phyloP scores from a whole-genome alignment of 2,113 vertebrate genomes.

The Cyanoramphus novaezelandiae region DNA sequence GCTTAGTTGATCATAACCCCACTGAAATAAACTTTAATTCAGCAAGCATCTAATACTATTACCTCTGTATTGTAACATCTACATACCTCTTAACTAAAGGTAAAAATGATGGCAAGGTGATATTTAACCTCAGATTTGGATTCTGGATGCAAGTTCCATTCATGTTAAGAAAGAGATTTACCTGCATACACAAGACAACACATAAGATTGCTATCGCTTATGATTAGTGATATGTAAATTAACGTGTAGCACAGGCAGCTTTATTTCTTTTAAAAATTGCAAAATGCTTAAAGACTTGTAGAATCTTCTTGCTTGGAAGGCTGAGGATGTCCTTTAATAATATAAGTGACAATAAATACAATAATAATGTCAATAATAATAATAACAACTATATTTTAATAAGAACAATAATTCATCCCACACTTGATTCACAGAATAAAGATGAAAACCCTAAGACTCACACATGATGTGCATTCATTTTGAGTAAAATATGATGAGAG shows the following conservation, averaged over 20 bases:
- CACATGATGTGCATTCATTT: not conserved
- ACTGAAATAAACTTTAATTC: not conserved
- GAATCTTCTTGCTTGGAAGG: not conserved
- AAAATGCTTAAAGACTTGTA: not conserved
- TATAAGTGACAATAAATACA: not conserved
- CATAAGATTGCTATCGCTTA: not conserved
- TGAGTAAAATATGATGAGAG: not conserved
- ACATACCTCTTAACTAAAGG: not conserved
- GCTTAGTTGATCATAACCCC: not conserved
- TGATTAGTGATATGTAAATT: not conserved
- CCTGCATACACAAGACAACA: not conserved
- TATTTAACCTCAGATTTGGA: not conserved
- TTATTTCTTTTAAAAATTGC: not conserved
- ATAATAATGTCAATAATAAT: not conserved
- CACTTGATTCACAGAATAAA: not conserved
- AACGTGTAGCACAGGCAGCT: not conserved
- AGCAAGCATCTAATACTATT: not conserved
- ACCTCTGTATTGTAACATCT: not conserved
- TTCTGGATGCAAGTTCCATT: not conserved
- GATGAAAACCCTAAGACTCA: not conserved
- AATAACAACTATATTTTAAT: not conserved
- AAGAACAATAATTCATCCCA: not conserved
- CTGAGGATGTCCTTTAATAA: not conserved
- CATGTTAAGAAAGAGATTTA: not conserved
- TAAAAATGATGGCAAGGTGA: not conserved